Conservation (phyloP, 2,888 invertebrate species). For the Cyaniris semiargus region DNA sequence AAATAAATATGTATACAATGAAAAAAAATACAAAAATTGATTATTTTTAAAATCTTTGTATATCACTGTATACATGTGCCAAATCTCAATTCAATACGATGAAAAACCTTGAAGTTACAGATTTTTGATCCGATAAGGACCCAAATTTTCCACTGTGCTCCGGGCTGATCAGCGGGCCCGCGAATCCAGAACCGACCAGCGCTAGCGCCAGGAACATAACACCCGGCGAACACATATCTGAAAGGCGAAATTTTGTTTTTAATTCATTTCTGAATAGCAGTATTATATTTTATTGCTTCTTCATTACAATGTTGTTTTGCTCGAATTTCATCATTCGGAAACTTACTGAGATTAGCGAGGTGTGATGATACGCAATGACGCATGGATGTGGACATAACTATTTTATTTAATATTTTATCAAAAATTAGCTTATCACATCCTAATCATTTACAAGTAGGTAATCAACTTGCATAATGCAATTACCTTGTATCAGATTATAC, state of each 20-base stretch:
- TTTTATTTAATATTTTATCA: neutral
- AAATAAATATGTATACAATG: no score
- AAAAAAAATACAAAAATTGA: no score
- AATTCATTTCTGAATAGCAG: neutral
- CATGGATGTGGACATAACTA: neutral
- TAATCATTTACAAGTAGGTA: neutral
- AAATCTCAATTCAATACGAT: no score
- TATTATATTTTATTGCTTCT: neutral
- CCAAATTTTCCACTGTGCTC: no score
- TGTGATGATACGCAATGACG: neutral
- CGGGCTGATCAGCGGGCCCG: slow-evolving; percentile 48
- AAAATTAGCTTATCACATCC: neutral
- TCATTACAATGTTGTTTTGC: neutral
- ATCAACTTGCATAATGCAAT: neutral
- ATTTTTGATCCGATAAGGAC: no score
- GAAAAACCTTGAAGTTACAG: no score
- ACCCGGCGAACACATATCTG: slow-evolving; percentile 63
- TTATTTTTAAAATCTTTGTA: no score
- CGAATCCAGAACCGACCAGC: slow-evolving; percentile 53
- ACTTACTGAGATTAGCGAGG: neutral
- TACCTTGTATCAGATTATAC: neutral
- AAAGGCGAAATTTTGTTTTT: slow-evolving; percentile 43
- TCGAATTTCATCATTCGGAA: neutral
- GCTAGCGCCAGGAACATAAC: slow-evolving; percentile 53
- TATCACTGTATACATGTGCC: no score